phyloP scores from a whole-genome alignment of 2,888 invertebrate genomes.

The Clistopyga incitator region DNA sequence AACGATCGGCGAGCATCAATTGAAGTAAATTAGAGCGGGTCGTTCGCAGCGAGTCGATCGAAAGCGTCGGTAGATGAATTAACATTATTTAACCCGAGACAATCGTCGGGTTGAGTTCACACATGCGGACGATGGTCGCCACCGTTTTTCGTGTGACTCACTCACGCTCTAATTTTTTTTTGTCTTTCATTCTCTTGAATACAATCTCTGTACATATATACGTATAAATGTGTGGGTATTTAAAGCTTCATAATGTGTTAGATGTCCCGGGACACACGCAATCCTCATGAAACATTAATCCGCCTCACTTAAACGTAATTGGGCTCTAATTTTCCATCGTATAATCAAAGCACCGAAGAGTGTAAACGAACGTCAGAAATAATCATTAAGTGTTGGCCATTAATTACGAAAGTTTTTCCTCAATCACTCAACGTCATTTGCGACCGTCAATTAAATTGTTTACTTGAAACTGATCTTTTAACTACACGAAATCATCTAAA shows the following conservation, averaged over 20 bases:
- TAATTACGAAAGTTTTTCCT: background rate
- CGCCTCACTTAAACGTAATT: slow-evolving; percentile 28
- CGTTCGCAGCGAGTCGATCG: slow-evolving; percentile 5
- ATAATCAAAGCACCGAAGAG: background rate
- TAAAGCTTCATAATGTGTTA: background rate
- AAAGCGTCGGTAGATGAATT: slow-evolving; percentile 35
- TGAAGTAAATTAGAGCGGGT: background rate
- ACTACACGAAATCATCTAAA: background rate
- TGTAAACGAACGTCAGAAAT: background rate
- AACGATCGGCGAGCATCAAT: slow-evolving; percentile 14
- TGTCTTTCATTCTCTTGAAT: background rate
- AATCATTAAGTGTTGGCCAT: background rate
- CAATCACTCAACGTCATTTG: background rate
- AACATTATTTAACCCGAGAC: slow-evolving; percentile 47
- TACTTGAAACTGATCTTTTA: background rate
- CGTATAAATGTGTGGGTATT: background rate
- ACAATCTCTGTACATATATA: background rate
- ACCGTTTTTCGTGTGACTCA: slow-evolving; percentile 35
- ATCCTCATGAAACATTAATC: slow-evolving; percentile 48
- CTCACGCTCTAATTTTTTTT: slow-evolving; percentile 15
- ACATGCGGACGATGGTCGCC: background rate
- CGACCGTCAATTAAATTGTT: background rate
- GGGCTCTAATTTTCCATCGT: slow-evolving; percentile 31
- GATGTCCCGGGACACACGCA: background rate
- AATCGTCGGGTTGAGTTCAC: slow-evolving; percentile 20